These are phyloP conservation scores for Trachymyrmex septentrionalis DNA, from an alignment of 1,140 invertebrate genomes.

Conservation along the genomic window DNA sequence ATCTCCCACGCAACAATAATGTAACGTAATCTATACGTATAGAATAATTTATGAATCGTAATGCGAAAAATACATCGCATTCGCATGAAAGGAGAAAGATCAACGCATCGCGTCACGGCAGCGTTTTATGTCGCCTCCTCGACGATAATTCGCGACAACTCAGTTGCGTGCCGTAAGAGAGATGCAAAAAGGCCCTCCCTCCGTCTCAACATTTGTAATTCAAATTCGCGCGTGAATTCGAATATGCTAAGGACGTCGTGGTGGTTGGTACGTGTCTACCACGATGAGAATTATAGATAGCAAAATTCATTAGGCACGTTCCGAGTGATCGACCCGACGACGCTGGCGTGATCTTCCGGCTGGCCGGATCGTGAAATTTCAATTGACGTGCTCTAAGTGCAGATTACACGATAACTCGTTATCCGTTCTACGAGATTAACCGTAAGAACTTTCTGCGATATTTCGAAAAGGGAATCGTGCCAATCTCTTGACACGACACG, in stretches of 20 bases:
- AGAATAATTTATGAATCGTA: neutral
- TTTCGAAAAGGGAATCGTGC: neutral
- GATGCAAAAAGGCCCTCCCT: neutral
- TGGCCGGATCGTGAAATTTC: conserved; percentile 46
- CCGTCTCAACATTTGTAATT: conserved; percentile 53
- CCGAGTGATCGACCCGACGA: conserved; percentile 25
- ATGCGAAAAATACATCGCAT: neutral
- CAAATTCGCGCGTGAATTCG: conserved; percentile 49
- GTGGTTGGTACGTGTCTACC: conserved; percentile 31
- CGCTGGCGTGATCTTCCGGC: conserved; percentile 30
- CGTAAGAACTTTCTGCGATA: neutral
- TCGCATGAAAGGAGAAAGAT: neutral
- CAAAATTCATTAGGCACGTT: conserved; percentile 55
- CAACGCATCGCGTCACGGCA: neutral
- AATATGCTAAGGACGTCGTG: conserved; percentile 34
- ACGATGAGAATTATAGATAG: conserved; percentile 51
- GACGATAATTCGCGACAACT: conserved; percentile 47
- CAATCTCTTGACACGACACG: no score
- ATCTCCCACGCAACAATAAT: neutral
- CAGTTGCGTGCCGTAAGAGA: conserved; percentile 3
- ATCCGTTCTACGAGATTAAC: no score
- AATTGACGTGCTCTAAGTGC: conserved; percentile 42
- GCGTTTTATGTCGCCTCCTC: conserved; percentile 12
- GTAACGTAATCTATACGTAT: conserved; percentile 5
- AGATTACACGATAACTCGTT: conserved; percentile 25